Percentiles rank a stretch among this genome's conserved stretches.
Conservation (phyloP, 2,113 vertebrate species). For the Amphilophus citrinellus region DNA sequence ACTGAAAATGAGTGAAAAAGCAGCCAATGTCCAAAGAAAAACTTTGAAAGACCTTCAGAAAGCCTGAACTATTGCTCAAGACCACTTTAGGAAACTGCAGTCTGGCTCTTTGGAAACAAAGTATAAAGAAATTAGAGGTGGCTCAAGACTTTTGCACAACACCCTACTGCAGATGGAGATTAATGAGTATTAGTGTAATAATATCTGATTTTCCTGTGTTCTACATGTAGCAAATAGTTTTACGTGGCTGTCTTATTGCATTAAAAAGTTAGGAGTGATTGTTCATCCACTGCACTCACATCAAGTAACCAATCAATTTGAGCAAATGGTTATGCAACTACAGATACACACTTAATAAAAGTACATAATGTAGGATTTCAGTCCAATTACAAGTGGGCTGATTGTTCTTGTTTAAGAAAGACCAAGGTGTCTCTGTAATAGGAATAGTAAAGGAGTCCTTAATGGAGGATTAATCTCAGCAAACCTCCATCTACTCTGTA, state of each 20-base stretch:
- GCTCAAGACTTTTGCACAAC: too few relatives aligned
- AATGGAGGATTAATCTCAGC: slow-evolving; percentile 73
- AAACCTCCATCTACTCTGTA: slow-evolving; percentile 65
- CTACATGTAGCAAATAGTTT: neutral
- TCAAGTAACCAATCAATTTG: neutral
- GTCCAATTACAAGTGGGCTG: slow-evolving; percentile 63
- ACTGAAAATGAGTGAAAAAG: neutral
- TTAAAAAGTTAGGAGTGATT: neutral
- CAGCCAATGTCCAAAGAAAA: too few relatives aligned
- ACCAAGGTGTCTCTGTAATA: slow-evolving; percentile 64
- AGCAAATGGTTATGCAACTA: neutral
- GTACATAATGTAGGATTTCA: slow-evolving; percentile 43
- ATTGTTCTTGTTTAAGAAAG: slow-evolving; percentile 68
- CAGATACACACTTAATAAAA: neutral
- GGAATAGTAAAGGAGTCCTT: slow-evolving; percentile 72
- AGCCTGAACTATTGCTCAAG: too few relatives aligned
- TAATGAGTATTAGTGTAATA: too few relatives aligned
- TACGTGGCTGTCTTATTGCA: neutral
- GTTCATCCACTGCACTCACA: neutral
- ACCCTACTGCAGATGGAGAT: too few relatives aligned
- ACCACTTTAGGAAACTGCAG: too few relatives aligned
- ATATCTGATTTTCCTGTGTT: neutral
- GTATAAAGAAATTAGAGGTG: too few relatives aligned
- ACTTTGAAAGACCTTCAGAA: too few relatives aligned
- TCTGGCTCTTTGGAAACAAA: too few relatives aligned